A percentile compares a stretch with the other conserved stretches of the same genome.
These are phyloP conservation scores for Galaxias olidus DNA, from an alignment of 2,797 vertebrate species.

Conservation along the genomic window DNA sequence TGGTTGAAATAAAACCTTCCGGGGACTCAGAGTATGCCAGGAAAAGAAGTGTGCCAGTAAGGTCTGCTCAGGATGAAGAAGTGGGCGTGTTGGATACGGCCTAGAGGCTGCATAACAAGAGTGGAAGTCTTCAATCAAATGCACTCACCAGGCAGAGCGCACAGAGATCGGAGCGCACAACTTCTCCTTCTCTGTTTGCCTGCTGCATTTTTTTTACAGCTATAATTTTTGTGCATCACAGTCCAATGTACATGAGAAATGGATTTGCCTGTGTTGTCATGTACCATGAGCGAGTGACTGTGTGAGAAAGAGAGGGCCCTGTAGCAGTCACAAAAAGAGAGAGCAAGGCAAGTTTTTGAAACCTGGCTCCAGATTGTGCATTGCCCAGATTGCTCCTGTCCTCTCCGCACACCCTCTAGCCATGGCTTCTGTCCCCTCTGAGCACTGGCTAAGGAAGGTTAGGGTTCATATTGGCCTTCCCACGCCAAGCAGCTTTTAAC, in stretches of 20 bases:
- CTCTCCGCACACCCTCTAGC: slow-evolving; percentile 19
- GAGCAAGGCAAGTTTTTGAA: slow-evolving; percentile 34
- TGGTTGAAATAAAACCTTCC: slow-evolving; percentile 36
- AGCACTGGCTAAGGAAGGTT: slow-evolving; percentile 59
- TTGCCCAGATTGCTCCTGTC: slow-evolving; percentile 32
- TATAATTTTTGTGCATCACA: slow-evolving; percentile 2
- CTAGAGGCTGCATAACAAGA: slow-evolving; percentile 13
- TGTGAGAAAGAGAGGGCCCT: slow-evolving; percentile 16
- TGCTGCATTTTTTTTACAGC: slow-evolving; percentile 15
- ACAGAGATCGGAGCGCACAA: slow-evolving; percentile 1
- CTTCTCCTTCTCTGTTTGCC: slow-evolving; percentile 27
- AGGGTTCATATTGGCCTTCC: slow-evolving; percentile 69
- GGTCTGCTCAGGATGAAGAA: slow-evolving; percentile 20
- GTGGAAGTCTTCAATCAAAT: slow-evolving; percentile 12
- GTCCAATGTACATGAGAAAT: not conserved
- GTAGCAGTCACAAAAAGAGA: slow-evolving; percentile 42
- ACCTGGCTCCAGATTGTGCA: slow-evolving; percentile 45
- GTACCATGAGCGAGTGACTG: slow-evolving; percentile 22
- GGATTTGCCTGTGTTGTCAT: slow-evolving; percentile 19
- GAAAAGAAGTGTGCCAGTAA: slow-evolving; percentile 36
- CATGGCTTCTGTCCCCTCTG: slow-evolving; percentile 53
- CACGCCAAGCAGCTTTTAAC: slow-evolving; percentile 73
- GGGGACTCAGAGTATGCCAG: slow-evolving; percentile 29
- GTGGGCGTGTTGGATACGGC: slow-evolving; percentile 24
- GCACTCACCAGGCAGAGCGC: slow-evolving; percentile 3